These are phyloP conservation scores for Chalcosyrphus nemorum DNA, from an alignment of 2,888 invertebrate species.

Conservation along the genomic window DNA sequence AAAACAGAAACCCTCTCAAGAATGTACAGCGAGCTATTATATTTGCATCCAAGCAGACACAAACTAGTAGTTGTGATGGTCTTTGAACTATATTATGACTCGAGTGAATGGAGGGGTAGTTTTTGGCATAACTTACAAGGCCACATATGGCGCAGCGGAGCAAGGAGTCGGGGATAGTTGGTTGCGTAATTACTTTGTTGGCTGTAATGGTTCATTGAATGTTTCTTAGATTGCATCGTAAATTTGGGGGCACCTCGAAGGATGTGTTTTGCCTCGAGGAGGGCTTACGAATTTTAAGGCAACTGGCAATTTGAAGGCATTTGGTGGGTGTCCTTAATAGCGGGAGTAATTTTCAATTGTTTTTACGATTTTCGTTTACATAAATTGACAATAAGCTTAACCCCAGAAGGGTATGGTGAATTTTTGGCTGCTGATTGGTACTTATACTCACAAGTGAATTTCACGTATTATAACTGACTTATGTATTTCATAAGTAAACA, in stretches of 20 bases:
- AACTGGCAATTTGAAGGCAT: conserved; percentile 41
- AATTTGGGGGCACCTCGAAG: conserved; percentile 31
- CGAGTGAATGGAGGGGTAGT: conserved; percentile 40
- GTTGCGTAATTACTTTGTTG: conserved; percentile 55
- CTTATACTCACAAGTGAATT: no score
- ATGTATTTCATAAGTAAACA: no score
- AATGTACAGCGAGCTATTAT: conserved; percentile 6
- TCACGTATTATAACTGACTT: no score
- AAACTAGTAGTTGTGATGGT: conserved; percentile 21
- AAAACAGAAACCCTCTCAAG: conserved; percentile 11
- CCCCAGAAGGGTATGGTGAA: no score
- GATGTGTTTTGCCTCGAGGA: no score
- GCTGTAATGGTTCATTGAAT: conserved; percentile 65
- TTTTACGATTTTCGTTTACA: conserved; percentile 6
- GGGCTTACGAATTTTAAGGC: conserved; percentile 23
- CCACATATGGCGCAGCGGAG: conserved; percentile 46
- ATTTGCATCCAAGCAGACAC: conserved; percentile 53
- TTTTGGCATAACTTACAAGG: conserved; percentile 60
- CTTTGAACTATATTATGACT: conserved; percentile 63
- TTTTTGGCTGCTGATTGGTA: no score
- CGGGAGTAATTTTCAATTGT: conserved; percentile 50
- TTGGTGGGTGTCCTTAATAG: conserved; percentile 42
- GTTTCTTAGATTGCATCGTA: conserved; percentile 64
- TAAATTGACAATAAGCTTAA: no score
- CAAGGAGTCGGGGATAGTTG: conserved; percentile 20